Conservation (phyloP, 2,113 vertebrate genomes). For the Plotosus lineatus region DNA sequence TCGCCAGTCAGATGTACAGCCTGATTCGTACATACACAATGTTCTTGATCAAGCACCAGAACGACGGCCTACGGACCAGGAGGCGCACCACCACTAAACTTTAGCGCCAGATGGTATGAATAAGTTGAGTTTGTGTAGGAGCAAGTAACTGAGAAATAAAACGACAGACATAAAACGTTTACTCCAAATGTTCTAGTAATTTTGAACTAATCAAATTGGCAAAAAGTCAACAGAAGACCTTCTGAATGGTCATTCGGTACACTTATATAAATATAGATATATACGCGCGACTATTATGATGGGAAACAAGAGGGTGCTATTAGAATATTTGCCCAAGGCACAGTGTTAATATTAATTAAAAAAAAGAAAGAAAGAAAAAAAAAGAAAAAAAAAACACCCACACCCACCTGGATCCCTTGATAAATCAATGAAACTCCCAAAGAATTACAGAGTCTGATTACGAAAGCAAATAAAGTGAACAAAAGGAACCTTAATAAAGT, state of each 20-base stretch:
- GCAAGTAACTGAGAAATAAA: background rate
- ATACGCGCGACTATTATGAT: background rate
- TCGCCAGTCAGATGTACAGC: background rate
- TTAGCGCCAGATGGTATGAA: constrained; percentile 25
- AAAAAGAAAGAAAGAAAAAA: no score
- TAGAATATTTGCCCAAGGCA: background rate
- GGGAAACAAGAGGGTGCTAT: background rate
- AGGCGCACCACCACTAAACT: constrained; percentile 15
- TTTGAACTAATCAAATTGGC: background rate
- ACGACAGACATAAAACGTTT: background rate
- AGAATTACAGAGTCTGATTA: background rate
- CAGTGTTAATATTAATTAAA: background rate
- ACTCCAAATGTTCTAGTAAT: background rate
- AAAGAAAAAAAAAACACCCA: background rate
- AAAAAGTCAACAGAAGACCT: background rate
- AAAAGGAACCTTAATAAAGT: no score
- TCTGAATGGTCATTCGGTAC: background rate
- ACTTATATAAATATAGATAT: no score
- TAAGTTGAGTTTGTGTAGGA: constrained; percentile 16
- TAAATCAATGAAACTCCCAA: background rate
- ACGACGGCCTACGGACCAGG: constrained; percentile 8
- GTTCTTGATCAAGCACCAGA: constrained; percentile 13
- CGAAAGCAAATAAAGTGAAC: background rate
- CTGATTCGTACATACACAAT: background rate
- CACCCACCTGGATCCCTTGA: background rate